These are phyloP conservation scores for Drosophila nr. medialis DNA, from an alignment of 2,888 invertebrate species.

Conservation along the genomic window DNA sequence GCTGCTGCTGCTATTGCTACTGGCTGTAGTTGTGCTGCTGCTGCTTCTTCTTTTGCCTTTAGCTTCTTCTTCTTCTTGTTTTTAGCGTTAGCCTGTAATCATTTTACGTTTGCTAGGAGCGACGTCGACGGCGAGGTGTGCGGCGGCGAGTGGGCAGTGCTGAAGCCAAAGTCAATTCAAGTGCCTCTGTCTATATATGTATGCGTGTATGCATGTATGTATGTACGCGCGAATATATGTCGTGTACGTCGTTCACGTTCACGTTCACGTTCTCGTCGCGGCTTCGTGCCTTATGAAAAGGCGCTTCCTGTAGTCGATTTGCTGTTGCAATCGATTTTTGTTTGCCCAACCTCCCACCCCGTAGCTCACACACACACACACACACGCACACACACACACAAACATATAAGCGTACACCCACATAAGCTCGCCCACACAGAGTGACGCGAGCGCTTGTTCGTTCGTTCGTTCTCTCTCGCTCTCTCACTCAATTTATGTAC, in stretches of 20 bases:
- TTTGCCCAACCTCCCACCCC: constrained; percentile 39
- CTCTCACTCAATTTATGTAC: not conserved
- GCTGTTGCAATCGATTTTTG: constrained; percentile 68
- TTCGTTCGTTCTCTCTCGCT: not conserved
- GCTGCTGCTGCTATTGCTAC: constrained; percentile 21
- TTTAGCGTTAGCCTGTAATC: constrained; percentile 72
- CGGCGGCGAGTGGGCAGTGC: constrained; percentile 9
- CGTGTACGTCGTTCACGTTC: constrained; percentile 53
- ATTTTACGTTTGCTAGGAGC: constrained; percentile 58
- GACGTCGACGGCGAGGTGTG: constrained; percentile 1
- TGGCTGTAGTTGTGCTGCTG: constrained; percentile 15
- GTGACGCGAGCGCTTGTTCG: constrained; percentile 40
- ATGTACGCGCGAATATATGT: constrained; percentile 19
- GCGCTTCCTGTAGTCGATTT: constrained; percentile 63
- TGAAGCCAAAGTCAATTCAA: constrained; percentile 75
- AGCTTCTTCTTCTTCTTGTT: constrained; percentile 37
- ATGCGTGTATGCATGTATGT: constrained; percentile 11
- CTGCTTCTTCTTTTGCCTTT: constrained; percentile 36
- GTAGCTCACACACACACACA: constrained; percentile 14
- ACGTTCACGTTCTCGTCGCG: constrained; percentile 44
- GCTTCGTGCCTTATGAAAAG: constrained; percentile 56
- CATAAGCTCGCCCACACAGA: constrained; percentile 50
- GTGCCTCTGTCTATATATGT: constrained; percentile 46
- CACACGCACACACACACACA: not conserved
- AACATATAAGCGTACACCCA: constrained; percentile 7